These are phyloP conservation scores for Pampus argenteus DNA, from an alignment of 2,797 vertebrate species.

Conservation along the genomic window DNA sequence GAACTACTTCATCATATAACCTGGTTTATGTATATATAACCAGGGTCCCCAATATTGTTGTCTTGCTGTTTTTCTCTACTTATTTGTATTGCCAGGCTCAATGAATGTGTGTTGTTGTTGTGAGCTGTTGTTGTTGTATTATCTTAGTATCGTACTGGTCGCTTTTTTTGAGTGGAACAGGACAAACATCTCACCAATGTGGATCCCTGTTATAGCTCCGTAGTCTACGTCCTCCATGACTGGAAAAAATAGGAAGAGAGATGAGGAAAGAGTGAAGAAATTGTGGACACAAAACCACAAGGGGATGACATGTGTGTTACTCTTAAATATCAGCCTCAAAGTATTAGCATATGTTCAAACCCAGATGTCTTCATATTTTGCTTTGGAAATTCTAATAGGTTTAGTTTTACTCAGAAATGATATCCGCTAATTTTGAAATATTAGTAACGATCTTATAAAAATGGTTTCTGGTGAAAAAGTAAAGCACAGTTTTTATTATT, in stretches of 20 bases:
- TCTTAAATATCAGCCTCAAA: conserved; percentile 53
- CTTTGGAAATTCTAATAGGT: conserved; percentile 52
- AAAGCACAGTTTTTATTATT: conserved; percentile 14
- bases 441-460: conserved; percentile 45
- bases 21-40: conserved; percentile 72
- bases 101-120: neutral
- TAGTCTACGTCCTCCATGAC: conserved; percentile 74
- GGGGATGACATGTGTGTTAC: conserved; percentile 30
- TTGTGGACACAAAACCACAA: conserved; percentile 45
- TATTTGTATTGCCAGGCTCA: neutral
- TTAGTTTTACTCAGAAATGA: conserved; percentile 41
- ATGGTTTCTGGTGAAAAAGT: conserved; percentile 34
- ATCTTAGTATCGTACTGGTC: conserved; percentile 48
- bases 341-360: conserved; percentile 51
- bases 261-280: conserved; percentile 57
- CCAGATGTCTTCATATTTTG: conserved; percentile 42
- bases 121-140: neutral
- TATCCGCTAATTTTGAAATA: conserved; percentile 26
- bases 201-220: conserved; percentile 76
- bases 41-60: conserved; percentile 42
- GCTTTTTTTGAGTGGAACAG: conserved; percentile 45
- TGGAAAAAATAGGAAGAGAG: conserved; percentile 62
- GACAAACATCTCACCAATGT: conserved; percentile 75
- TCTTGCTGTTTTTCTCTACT: conserved; percentile 23
- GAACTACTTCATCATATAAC: conserved; percentile 72